These are phyloP conservation scores for Nyleta sp. DNA, from an alignment of 2,888 invertebrate species.

Conservation along the genomic window DNA sequence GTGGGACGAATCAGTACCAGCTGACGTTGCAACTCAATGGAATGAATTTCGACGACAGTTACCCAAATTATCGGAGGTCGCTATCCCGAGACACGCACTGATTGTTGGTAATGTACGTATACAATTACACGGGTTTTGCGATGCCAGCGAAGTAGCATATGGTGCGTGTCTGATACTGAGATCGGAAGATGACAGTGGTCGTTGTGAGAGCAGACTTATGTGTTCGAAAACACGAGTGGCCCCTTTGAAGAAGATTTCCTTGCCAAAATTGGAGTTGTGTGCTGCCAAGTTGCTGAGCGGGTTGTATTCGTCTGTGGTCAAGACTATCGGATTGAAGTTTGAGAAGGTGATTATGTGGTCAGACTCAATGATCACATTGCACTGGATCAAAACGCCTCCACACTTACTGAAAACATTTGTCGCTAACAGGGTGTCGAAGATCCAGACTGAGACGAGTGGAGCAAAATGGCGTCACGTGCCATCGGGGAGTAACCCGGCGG, in stretches of 20 bases:
- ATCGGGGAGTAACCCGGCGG: slow-evolving; percentile 64
- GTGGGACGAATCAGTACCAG: slow-evolving; percentile 65
- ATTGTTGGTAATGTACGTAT: neutral
- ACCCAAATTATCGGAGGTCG: neutral
- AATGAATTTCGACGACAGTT: slow-evolving; percentile 28
- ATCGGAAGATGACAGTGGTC: neutral
- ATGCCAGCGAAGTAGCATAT: slow-evolving; percentile 56
- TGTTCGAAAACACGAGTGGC: slow-evolving; percentile 55
- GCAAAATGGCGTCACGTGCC: slow-evolving; percentile 58
- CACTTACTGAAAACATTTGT: slow-evolving; percentile 60
- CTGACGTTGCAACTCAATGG: slow-evolving; percentile 41
- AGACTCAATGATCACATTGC: slow-evolving; percentile 35
- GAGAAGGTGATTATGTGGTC: slow-evolving; percentile 18
- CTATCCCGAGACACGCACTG: neutral
- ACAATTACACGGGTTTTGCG: slow-evolving; percentile 61
- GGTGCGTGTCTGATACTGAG: slow-evolving; percentile 52
- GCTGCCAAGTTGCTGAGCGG: slow-evolving; percentile 28
- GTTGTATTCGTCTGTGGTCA: neutral
- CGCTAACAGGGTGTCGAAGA: slow-evolving; percentile 60
- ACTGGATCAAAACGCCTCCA: slow-evolving; percentile 45
- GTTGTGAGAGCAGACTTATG: neutral
- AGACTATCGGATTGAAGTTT: neutral
- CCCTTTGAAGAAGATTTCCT: too few species aligned
- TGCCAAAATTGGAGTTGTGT: slow-evolving; percentile 62
- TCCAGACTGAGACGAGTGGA: slow-evolving; percentile 47